phyloP scores from a whole-genome alignment of 37 sponge, comb jelly and placozoan species.

The Sycon ciliatum region DNA sequence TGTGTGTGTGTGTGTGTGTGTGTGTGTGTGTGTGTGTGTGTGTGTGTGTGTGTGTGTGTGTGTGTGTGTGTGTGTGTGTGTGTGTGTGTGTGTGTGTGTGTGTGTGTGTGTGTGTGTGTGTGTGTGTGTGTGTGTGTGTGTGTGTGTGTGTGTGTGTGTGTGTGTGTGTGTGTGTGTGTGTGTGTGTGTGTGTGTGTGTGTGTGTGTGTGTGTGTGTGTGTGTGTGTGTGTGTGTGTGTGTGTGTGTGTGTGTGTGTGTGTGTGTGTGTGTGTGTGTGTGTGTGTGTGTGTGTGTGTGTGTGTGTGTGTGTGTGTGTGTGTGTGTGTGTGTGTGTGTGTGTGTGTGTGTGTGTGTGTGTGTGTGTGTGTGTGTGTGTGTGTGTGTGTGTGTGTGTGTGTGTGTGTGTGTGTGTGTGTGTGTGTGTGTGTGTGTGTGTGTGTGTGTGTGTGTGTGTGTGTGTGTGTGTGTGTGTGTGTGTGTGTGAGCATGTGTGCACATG shows the following conservation, averaged over 20 bases:
- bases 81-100: slow-evolving; percentile 24
- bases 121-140: slow-evolving; percentile 24
- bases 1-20: slow-evolving; percentile 24
- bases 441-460: slow-evolving; percentile 24
- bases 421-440: slow-evolving; percentile 24
- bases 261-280: slow-evolving; percentile 24
- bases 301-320: slow-evolving; percentile 24
- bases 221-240: slow-evolving; percentile 24
- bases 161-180: slow-evolving; percentile 24
- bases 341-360: slow-evolving; percentile 24
- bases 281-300: slow-evolving; percentile 24
- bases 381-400: slow-evolving; percentile 24
- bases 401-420: slow-evolving; percentile 24
- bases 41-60: slow-evolving; percentile 24
- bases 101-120: slow-evolving; percentile 24
- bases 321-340: slow-evolving; percentile 24
- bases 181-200: slow-evolving; percentile 24
- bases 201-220: slow-evolving; percentile 24
- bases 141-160: slow-evolving; percentile 24
- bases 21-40: slow-evolving; percentile 24
- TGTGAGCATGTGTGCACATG: background rate
- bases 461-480: slow-evolving; percentile 24
- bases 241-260: slow-evolving; percentile 24
- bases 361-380: slow-evolving; percentile 24
- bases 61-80: slow-evolving; percentile 24